A percentile compares a stretch with the other conserved stretches of the same genome.
Conservation (phyloP, 2,888 invertebrate species). For the Aphodius granarius region DNA sequence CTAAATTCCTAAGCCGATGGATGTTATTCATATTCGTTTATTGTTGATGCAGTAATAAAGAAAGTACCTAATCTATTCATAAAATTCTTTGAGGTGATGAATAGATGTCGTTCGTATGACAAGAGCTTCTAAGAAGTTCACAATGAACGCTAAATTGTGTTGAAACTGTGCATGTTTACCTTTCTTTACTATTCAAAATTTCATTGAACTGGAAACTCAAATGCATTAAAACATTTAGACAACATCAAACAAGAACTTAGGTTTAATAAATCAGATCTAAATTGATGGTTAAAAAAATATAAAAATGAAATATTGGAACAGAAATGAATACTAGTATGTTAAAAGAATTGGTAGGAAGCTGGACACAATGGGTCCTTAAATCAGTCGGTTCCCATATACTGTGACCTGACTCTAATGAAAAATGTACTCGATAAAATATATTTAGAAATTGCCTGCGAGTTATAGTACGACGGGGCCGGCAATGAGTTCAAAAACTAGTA, state of each 20-base stretch:
- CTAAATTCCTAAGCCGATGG: neutral
- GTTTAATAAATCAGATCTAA: too few relatives aligned
- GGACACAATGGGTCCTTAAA: neutral
- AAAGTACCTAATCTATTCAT: neutral
- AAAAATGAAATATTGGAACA: too few relatives aligned
- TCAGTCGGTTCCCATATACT: neutral
- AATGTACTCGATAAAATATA: neutral
- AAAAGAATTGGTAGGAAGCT: neutral
- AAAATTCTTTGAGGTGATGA: neutral
- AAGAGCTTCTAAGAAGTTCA: too few relatives aligned
- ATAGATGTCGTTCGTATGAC: neutral
- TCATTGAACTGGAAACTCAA: too few relatives aligned
- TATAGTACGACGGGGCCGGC: neutral
- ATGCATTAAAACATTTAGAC: too few relatives aligned
- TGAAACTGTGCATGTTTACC: too few relatives aligned
- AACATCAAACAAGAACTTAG: too few relatives aligned
- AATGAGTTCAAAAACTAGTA: constrained; percentile 4
- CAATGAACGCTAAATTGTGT: too few relatives aligned
- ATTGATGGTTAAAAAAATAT: too few relatives aligned
- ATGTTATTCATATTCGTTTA: neutral
- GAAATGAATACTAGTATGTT: neutral
- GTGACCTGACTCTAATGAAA: neutral
- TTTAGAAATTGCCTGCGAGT: neutral
- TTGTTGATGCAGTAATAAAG: too few relatives aligned
- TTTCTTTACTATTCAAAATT: too few relatives aligned